Evolutionary conservation across 37 sponge, comb jelly and placozoan genomes (phyloP).

Genomic region (Beroe ovata): DNA sequence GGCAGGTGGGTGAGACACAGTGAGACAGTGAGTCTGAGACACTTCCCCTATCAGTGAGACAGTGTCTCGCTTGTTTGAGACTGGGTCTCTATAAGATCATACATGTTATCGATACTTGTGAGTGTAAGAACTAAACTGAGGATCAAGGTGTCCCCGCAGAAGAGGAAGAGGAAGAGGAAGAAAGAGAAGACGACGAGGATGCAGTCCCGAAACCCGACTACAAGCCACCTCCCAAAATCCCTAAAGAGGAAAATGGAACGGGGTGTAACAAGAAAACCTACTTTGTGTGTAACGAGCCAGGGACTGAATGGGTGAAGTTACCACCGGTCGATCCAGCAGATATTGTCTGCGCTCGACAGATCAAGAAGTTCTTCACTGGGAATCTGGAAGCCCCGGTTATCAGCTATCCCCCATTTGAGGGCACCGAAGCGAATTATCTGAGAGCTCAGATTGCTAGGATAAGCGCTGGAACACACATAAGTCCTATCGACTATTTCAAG

Average conservation of each 20-base stretch:
- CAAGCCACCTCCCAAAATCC: conserved; percentile 91
- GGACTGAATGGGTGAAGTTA: conserved; percentile 84
- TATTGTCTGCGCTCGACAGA: conserved; percentile 77
- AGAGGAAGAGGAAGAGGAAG: conserved; percentile 58
- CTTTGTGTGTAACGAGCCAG: conserved; percentile 95
- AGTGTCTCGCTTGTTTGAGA: too few relatives aligned
- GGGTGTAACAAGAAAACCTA: conserved; percentile 95
- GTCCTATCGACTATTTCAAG: conserved; percentile 81
- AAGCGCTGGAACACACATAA: conserved; percentile 88
- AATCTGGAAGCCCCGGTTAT: conserved; percentile 78
- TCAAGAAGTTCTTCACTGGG: conserved; percentile 93
- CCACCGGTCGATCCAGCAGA: conserved; percentile 95
- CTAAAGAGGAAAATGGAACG: conserved; percentile 85
- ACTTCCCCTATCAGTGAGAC: too few relatives aligned
- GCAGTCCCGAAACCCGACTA: conserved; percentile 80
- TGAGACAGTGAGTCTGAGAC: too few relatives aligned
- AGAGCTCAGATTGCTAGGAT: conserved; percentile 95
- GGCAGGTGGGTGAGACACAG: neutral
- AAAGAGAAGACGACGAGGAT: conserved; percentile 77
- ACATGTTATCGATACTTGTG: too few relatives aligned
- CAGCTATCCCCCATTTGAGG: conserved; percentile 92
- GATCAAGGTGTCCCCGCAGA: neutral
- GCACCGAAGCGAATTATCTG: conserved; percentile 86
- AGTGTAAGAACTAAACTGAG: neutral
- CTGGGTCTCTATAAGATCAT: too few relatives aligned